These are phyloP conservation scores for Felis chaus DNA, from an alignment of 2,113 vertebrate genomes.

Conservation along the genomic window DNA sequence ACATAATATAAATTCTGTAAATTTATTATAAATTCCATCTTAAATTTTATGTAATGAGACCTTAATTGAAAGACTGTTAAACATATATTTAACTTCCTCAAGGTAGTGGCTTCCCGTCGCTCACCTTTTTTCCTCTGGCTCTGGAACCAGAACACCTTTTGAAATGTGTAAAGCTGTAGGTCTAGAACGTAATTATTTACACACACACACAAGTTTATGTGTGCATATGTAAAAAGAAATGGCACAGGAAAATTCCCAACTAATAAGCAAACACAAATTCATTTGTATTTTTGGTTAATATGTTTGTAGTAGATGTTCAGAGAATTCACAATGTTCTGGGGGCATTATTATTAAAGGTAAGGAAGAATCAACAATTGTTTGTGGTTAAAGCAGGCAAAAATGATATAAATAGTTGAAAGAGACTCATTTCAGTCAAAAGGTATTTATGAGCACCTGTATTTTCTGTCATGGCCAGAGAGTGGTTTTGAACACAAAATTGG, in stretches of 20 bases:
- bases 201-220: background rate
- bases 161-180: background rate
- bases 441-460: background rate
- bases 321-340: background rate
- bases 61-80: conserved; percentile 25
- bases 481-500: background rate
- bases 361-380: background rate
- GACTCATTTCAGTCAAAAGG: background rate
- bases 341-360: background rate
- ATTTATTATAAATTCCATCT: background rate
- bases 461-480: background rate
- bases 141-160: conserved; percentile 33
- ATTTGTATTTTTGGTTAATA: conserved; percentile 12
- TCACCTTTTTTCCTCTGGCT: background rate
- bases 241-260: background rate
- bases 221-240: background rate
- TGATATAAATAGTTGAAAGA: background rate
- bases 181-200: background rate
- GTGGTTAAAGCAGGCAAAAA: background rate
- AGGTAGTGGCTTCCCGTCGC: background rate
- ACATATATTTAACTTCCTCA: conserved; percentile 24
- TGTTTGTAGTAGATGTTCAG: background rate
- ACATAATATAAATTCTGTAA: background rate
- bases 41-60: conserved; percentile 27
- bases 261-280: conserved; percentile 24